Evolutionary conservation across 2,888 invertebrate species (phyloP), one percentile per base, ranked within the genome.

Genomic region (Barypeithes pellucidus): DNA sequence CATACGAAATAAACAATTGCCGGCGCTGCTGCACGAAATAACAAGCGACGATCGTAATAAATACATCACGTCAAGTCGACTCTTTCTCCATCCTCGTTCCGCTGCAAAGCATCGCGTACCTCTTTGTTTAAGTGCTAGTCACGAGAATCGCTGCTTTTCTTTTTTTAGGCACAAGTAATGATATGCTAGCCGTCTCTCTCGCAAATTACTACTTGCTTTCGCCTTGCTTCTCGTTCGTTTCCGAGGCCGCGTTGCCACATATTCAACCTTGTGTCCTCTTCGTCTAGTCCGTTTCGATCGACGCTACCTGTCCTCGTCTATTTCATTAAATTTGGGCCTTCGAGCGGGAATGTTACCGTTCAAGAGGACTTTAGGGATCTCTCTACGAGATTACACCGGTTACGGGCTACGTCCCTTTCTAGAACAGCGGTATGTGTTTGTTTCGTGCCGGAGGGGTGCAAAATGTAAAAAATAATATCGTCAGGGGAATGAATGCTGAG

Each of bases 1-100:
- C 69, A 67, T 50, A 67, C 72, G 68, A 75, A 71, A 75, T 75
- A 75, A 75, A 75, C 75, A 75, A 75, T 68, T 72, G 75, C 75
- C 73, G 72, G 72, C 75, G 65, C 68, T 67, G 68, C 72, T 68
- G 68, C 76, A 76, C 70, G 73, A 76, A 73, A 76, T 71, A 76
- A 76, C 73, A 76, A 76, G 63, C 76, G 67, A 73, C 67, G 70
- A 76, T 69, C 67, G 76, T 71, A 76, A 76, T 76, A 76, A 76
- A 76, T 76, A 76, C 71, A 72, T 75, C 75, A 75, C 69, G 47
- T 72, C 69, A 50, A 61, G 62, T 74, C 73, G 50, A 45, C 62
- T 67, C 59, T 75, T 36, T 66, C 57, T 70, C 75, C 47, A 67
- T 75, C 75, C 66, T 68, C 67, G 65, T 75, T 66, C 50, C 57